Percentiles rank a stretch among this genome's conserved stretches.
phyloP scores from a whole-genome alignment of 2,113 vertebrate genomes.

The Craseonycteris thonglongyai region DNA sequence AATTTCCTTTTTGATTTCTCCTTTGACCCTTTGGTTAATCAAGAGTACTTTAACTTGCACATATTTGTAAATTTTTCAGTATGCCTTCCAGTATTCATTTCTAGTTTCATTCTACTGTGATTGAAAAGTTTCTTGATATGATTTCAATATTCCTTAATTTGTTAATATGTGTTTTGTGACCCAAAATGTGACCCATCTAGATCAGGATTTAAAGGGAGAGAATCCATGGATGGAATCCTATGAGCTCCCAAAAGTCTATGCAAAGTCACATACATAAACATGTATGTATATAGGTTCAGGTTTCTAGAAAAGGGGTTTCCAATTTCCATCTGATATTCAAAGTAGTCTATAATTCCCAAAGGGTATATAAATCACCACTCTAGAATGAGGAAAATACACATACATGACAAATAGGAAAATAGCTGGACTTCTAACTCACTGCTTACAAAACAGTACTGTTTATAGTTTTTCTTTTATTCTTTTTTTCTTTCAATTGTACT shows the following conservation, averaged over 20 bases:
- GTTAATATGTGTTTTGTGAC: neutral
- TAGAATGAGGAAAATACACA: neutral
- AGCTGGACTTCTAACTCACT: neutral
- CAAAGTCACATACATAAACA: neutral
- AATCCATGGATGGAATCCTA: neutral
- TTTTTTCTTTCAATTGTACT: too few relatives aligned
- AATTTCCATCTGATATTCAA: neutral
- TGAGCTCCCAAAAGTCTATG: neutral
- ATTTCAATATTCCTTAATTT: neutral
- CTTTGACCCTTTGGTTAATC: neutral
- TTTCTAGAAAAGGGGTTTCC: neutral
- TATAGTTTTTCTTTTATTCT: too few relatives aligned
- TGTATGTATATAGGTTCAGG: too few relatives aligned
- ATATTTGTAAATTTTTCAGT: neutral
- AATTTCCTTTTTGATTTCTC: neutral
- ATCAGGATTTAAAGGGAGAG: neutral
- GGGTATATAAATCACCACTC: neutral
- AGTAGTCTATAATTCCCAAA: neutral
- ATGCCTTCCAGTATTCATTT: neutral
- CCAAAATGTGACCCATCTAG: neutral
- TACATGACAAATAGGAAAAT: neutral
- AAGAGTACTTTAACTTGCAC: neutral
- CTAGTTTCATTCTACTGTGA: neutral
- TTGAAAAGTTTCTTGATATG: neutral
- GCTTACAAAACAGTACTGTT: neutral